Percentiles rank a stretch among this genome's conserved stretches.
Evolutionary conservation across 1,140 invertebrate genomes (phyloP).

Genomic region (Bilobella aurantiaca): DNA sequence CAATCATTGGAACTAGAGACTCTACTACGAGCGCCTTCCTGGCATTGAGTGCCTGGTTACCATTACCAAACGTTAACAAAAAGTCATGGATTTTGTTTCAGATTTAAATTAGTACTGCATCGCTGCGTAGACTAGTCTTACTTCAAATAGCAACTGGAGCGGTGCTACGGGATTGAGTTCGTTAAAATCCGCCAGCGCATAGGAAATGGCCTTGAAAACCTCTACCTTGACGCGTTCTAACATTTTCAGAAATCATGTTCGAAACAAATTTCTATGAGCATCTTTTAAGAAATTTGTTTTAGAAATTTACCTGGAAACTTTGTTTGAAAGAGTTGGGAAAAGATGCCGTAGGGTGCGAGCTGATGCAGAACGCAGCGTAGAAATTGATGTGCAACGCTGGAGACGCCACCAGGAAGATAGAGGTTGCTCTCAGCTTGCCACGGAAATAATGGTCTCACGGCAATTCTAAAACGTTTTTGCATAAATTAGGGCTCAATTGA

Average conservation of each 20-base stretch:
- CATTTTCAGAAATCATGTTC: conserved; percentile 37
- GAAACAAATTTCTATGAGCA: not conserved
- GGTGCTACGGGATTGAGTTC: conserved; percentile 91
- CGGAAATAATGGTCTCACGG: conserved; percentile 62
- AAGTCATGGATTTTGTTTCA: too few species aligned
- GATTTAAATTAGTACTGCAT: too few species aligned
- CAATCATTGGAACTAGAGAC: conserved; percentile 58
- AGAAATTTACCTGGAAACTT: conserved; percentile 73
- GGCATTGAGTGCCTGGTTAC: conserved; percentile 68
- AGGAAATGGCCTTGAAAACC: conserved; percentile 88
- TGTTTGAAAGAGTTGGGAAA: conserved; percentile 89
- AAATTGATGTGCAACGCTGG: conserved; percentile 93
- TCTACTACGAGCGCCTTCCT: conserved; percentile 76
- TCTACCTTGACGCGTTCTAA: conserved; percentile 57
- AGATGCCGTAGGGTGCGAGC: conserved; percentile 88
- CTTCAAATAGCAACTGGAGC: conserved; percentile 80
- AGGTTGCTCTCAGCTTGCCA: conserved; percentile 85
- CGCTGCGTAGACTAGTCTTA: conserved; percentile 37
- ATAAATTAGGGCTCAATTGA: not conserved
- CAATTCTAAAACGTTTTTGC: conserved; percentile 47
- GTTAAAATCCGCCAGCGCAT: conserved; percentile 89
- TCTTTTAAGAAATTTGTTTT: conserved; percentile 10
- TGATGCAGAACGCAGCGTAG: conserved; percentile 92
- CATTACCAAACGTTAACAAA: conserved; percentile 31
- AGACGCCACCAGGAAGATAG: conserved; percentile 73